These are phyloP conservation scores for Erinaceus europaeus DNA, from an alignment of 2,113 vertebrate species.

Conservation along the genomic window DNA sequence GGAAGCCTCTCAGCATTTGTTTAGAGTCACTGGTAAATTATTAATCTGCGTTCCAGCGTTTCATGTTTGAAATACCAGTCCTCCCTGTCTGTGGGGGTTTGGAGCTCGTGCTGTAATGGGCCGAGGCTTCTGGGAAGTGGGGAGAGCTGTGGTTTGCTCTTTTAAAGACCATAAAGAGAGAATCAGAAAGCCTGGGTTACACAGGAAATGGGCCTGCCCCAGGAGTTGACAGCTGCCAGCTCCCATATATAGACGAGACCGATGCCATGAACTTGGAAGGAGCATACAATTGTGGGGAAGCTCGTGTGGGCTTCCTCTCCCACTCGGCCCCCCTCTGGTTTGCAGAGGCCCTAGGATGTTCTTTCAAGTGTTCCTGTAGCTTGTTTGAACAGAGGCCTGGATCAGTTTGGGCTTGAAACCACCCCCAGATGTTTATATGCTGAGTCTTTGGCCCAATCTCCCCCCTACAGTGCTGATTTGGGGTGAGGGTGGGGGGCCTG, in stretches of 20 bases:
- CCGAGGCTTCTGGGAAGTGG: conserved; percentile 78
- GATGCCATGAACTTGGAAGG: conserved; percentile 31
- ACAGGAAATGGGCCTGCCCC: conserved; percentile 56
- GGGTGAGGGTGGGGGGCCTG: too few relatives aligned
- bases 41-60: conserved; percentile 70
- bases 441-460: background rate
- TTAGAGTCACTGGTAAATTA: conserved; percentile 72
- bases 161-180: conserved; percentile 74
- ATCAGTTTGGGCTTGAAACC: conserved; percentile 34
- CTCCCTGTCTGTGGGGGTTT: conserved; percentile 77
- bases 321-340: too few relatives aligned
- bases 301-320: conserved; percentile 55
- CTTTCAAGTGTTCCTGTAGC: too few relatives aligned
- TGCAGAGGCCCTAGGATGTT: too few relatives aligned
- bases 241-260: conserved; percentile 46
- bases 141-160: conserved; percentile 73
- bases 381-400: conserved; percentile 44
- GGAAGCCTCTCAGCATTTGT: conserved; percentile 21
- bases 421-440: conserved; percentile 2
- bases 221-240: conserved; percentile 58
- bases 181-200: conserved; percentile 48
- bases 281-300: conserved; percentile 42
- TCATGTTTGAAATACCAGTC: conserved; percentile 79
- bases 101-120: conserved; percentile 72
- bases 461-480: background rate